These are phyloP conservation scores for Limnephilus auricula DNA, from an alignment of 2,888 invertebrate species.

Conservation along the genomic window DNA sequence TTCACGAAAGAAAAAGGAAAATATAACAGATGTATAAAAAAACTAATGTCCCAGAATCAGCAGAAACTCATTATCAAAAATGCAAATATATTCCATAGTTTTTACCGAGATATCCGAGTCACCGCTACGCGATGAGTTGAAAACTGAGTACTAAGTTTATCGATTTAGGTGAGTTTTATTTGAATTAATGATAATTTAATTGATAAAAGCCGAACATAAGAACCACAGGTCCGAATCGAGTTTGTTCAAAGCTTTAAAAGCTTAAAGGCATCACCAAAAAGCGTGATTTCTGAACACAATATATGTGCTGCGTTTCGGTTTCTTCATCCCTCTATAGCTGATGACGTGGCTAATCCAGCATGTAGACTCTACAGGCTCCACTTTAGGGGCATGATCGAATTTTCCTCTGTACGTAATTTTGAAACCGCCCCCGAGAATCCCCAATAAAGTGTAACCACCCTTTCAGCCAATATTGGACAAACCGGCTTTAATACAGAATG, in stretches of 20 bases:
- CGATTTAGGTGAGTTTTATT: no score
- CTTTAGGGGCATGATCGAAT: slow-evolving; percentile 4
- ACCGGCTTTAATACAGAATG: slow-evolving; percentile 14
- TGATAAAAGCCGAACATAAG: no score
- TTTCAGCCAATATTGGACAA: slow-evolving; percentile 23
- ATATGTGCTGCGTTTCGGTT: not conserved
- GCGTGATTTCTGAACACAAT: not conserved
- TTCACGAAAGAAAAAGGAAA: no score
- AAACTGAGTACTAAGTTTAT: no score
- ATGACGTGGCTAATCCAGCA: not conserved
- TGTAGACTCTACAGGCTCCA: not conserved
- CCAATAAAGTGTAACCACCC: slow-evolving; percentile 17
- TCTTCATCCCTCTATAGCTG: not conserved
- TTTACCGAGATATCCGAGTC: no score
- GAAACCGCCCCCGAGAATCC: slow-evolving; percentile 6
- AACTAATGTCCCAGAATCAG: no score
- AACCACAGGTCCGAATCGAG: no score
- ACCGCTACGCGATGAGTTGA: no score
- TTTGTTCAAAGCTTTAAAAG: not conserved
- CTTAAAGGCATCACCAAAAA: not conserved
- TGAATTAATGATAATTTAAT: no score
- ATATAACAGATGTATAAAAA: no score
- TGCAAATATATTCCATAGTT: no score
- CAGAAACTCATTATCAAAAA: no score
- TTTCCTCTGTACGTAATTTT: slow-evolving; percentile 12